phyloP scores from a whole-genome alignment of 2,113 vertebrate genomes.

The Pseudopipra pipra region DNA sequence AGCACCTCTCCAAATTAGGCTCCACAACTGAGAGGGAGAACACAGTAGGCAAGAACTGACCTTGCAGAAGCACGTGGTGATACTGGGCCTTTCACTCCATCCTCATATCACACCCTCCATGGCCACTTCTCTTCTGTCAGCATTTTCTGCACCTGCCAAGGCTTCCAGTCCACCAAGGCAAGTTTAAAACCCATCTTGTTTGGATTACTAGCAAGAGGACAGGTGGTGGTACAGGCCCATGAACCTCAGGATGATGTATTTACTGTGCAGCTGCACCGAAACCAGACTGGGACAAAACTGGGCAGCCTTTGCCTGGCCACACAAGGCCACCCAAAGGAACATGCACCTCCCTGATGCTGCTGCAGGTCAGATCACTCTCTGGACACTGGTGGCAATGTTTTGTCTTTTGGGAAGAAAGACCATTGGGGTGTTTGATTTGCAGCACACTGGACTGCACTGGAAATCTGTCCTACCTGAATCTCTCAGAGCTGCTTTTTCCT shows the following conservation, averaged over 20 bases:
- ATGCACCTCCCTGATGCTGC: not conserved
- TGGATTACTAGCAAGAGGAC: not conserved
- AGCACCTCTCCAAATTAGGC: not conserved
- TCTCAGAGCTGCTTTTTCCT: not conserved
- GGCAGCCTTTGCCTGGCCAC: not conserved
- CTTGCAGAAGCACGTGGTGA: not conserved
- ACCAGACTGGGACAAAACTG: not conserved
- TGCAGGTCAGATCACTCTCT: not conserved
- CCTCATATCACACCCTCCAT: not conserved
- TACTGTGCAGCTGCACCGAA: not conserved
- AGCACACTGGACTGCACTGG: not conserved
- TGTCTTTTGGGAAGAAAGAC: not conserved
- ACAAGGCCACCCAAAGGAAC: not conserved
- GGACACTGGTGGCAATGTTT: not conserved
- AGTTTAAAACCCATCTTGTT: not conserved
- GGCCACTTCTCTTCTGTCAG: not conserved
- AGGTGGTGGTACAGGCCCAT: not conserved
- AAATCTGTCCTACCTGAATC: not conserved
- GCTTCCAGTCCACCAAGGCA: not conserved
- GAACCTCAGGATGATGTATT: not conserved
- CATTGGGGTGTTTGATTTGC: not conserved
- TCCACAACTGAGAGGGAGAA: not conserved
- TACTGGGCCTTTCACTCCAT: not conserved
- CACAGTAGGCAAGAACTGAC: not conserved
- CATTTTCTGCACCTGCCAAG: not conserved